phyloP scores from a whole-genome alignment of 2,888 invertebrate genomes.

The Lycaena phlaeas region DNA sequence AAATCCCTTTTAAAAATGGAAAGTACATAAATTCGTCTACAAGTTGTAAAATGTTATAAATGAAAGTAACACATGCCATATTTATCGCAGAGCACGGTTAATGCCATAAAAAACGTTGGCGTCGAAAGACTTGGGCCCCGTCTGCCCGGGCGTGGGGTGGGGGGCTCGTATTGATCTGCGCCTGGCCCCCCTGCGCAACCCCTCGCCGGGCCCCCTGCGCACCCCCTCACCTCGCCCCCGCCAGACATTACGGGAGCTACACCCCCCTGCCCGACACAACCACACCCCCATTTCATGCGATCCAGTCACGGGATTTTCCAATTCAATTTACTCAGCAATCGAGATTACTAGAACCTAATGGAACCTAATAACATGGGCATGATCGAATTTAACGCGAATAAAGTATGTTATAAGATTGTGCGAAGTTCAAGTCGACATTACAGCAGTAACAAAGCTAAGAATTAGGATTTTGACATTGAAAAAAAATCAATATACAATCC shows the following conservation, averaged over 20 bases:
- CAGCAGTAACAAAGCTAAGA: too few relatives aligned
- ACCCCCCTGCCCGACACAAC: slow-evolving; percentile 37
- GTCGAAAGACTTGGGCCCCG: slow-evolving; percentile 65
- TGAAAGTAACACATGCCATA: slow-evolving; percentile 46
- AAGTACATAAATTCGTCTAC: slow-evolving; percentile 2
- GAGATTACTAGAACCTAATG: slow-evolving; percentile 22
- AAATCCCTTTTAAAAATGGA: too few relatives aligned
- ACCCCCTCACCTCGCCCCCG: slow-evolving; percentile 31
- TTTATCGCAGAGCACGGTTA: slow-evolving; percentile 63
- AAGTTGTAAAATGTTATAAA: slow-evolving; percentile 15
- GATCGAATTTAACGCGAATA: slow-evolving; percentile 3
- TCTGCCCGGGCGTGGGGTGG: slow-evolving; percentile 38
- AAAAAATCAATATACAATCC: too few relatives aligned
- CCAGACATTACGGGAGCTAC: slow-evolving; percentile 57
- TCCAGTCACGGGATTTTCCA: slow-evolving; percentile 70
- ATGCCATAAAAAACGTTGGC: slow-evolving; percentile 68
- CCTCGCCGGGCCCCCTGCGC: slow-evolving; percentile 31
- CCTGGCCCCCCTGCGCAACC: slow-evolving; percentile 27
- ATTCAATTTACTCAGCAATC: slow-evolving; percentile 55
- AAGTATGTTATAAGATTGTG: too few relatives aligned
- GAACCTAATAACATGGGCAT: slow-evolving; percentile 11
- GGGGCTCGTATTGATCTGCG: slow-evolving; percentile 35
- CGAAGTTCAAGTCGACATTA: too few relatives aligned
- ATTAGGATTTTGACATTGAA: too few relatives aligned
- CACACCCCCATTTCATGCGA: slow-evolving; percentile 66